Percentiles rank a stretch among this genome's conserved stretches.
Evolutionary conservation across 2,797 vertebrate genomes (phyloP).

Genomic region (Yasuhikotakia modesta): DNA sequence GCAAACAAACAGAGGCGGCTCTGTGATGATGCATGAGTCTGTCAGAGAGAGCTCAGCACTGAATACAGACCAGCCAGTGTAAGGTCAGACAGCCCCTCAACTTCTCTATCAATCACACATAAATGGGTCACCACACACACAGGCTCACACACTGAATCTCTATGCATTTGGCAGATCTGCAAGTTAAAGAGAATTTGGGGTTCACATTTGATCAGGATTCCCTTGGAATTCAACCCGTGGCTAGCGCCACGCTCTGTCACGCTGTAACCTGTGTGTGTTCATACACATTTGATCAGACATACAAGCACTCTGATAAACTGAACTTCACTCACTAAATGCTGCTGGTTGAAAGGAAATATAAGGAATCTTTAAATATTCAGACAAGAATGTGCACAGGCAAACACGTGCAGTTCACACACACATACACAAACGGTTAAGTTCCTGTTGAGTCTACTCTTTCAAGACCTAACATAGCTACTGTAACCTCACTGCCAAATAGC

Average conservation of each 20-base stretch:
- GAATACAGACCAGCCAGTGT: slow-evolving; percentile 52
- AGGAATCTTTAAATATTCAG: slow-evolving; percentile 45
- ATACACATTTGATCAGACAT: slow-evolving; percentile 1
- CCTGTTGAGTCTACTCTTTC: slow-evolving; percentile 53
- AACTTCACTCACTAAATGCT: slow-evolving; percentile 17
- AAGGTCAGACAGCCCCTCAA: slow-evolving; percentile 38
- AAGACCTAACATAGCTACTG: slow-evolving; percentile 34
- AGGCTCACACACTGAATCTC: background rate
- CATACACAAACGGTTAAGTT: slow-evolving; percentile 44
- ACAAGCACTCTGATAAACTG: slow-evolving; percentile 22
- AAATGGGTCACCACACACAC: slow-evolving; percentile 10
- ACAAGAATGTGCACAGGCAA: slow-evolving; percentile 37
- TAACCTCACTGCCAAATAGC: slow-evolving; percentile 30
- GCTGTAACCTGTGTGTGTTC: background rate
- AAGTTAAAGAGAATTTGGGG: no score
- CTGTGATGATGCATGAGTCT: slow-evolving; percentile 52
- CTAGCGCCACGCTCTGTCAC: background rate
- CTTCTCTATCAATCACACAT: slow-evolving; percentile 29
- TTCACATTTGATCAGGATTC: background rate
- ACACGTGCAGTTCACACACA: slow-evolving; percentile 15
- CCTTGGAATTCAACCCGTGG: background rate
- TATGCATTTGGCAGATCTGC: background rate
- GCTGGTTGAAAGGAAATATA: slow-evolving; percentile 13
- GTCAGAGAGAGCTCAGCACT: slow-evolving; percentile 29
- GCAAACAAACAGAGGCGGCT: slow-evolving; percentile 53